Evolutionary conservation across 2,113 vertebrate genomes (phyloP).

Genomic region (Urocolius indicus): DNA sequence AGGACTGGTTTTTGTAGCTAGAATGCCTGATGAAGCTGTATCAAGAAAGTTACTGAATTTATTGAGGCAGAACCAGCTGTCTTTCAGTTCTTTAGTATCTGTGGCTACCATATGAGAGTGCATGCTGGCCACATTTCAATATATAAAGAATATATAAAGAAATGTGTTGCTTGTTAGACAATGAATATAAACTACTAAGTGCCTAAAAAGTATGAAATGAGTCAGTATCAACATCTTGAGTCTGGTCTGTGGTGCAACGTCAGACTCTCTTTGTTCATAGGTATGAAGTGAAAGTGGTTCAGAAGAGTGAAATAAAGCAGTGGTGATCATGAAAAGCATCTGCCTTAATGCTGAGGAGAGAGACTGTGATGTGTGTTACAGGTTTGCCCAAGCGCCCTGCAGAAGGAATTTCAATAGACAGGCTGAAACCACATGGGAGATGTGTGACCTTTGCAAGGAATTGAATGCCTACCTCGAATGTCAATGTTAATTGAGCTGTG

Average conservation of each 20-base stretch:
- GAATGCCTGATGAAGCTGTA: background rate
- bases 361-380: background rate
- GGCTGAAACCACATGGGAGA: background rate
- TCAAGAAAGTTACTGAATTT: background rate
- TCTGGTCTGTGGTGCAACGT: background rate
- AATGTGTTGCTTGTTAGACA: background rate
- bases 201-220: background rate
- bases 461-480: background rate
- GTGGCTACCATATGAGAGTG: background rate
- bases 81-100: background rate
- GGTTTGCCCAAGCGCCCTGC: background rate
- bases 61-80: background rate
- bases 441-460: background rate
- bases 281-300: background rate
- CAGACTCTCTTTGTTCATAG: background rate
- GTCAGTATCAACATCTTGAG: background rate
- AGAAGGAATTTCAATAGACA: background rate
- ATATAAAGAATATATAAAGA: background rate
- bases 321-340: background rate
- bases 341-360: background rate
- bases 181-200: slow-evolving; percentile 22
- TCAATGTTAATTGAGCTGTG: background rate
- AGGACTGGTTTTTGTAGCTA: background rate
- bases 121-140: background rate
- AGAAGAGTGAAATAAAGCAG: background rate